A percentile compares a stretch with the other conserved stretches of the same genome.
Evolutionary conservation across 2,113 vertebrate species (phyloP).

Genomic region (Lucifuga dentata): DNA sequence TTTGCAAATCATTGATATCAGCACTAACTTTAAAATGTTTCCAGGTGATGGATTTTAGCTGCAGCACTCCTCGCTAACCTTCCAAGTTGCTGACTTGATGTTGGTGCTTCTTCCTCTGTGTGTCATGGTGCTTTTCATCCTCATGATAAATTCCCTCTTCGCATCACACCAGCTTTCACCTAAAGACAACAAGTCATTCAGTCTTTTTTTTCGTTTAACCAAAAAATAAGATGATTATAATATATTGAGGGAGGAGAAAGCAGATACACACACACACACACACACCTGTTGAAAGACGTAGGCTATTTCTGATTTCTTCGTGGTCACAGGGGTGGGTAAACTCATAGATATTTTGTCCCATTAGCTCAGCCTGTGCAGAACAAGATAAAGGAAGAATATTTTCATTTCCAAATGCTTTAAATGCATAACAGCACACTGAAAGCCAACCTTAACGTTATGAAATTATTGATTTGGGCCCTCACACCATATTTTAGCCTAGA

Average conservation of each 20-base stretch:
- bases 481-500: too few species aligned
- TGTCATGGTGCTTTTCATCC: slow-evolving; percentile 95
- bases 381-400: neutral
- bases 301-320: slow-evolving; percentile 91
- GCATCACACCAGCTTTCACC: slow-evolving; percentile 83
- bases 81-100: slow-evolving; percentile 96
- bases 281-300: slow-evolving; percentile 84
- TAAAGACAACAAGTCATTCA: slow-evolving; percentile 69
- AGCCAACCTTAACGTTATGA: too few species aligned
- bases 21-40: too few species aligned
- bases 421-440: too few species aligned
- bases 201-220: too few species aligned
- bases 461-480: too few species aligned
- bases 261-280: neutral
- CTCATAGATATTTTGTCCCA: slow-evolving; percentile 96
- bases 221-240: neutral
- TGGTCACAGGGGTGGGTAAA: slow-evolving; percentile 97
- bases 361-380: slow-evolving; percentile 89
- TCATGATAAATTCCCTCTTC: slow-evolving; percentile 93
- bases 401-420: slow-evolving; percentile 1
- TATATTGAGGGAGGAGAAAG: neutral
- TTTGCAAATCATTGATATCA: too few species aligned
- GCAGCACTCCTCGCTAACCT: slow-evolving; percentile 79
- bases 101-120: slow-evolving; percentile 92
- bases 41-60: neutral